Percentiles rank a stretch among this genome's conserved stretches.
Evolutionary conservation across 1,140 invertebrate species (phyloP).

Genomic region (Pseudobourletiella spinata): DNA sequence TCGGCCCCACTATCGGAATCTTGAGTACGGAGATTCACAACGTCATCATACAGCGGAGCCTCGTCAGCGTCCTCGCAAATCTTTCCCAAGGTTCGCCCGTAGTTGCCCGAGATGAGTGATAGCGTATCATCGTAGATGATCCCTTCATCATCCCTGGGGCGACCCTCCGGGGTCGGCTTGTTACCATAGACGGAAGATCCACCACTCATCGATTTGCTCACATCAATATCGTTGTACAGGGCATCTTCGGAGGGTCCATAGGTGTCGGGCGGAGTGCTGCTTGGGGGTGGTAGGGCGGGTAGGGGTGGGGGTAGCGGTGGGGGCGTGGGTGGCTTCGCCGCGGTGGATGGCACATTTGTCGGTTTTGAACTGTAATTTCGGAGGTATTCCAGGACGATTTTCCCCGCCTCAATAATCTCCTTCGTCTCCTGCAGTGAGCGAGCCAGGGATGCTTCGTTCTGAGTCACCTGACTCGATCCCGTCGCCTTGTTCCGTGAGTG

Average conservation of each 20-base stretch:
- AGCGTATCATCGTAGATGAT: conserved; percentile 30
- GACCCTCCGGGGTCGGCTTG: not conserved
- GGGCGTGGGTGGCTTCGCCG: conserved; percentile 5
- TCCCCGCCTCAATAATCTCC: no score
- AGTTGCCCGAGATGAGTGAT: conserved; percentile 18
- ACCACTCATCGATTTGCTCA: no score
- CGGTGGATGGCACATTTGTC: not conserved
- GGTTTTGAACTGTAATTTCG: no score
- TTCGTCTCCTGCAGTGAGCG: no score
- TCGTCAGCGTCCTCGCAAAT: conserved; percentile 10
- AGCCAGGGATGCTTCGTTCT: no score
- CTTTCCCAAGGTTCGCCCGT: conserved; percentile 5
- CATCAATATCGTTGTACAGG: conserved; percentile 28
- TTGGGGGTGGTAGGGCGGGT: conserved; percentile 31
- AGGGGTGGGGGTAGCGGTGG: conserved; percentile 20
- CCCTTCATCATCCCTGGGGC: conserved; percentile 1
- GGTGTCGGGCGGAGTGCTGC: no score
- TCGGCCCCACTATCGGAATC: conserved; percentile 18
- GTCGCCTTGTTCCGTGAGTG: not conserved
- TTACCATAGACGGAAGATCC: no score
- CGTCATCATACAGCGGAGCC: conserved; percentile 35
- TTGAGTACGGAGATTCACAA: conserved; percentile 18
- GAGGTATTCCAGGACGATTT: no score
- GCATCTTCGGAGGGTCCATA: no score
- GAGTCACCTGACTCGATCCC: no score